Conservation (phyloP, 1,140 invertebrate genomes). For the Drosophila tani region DNA sequence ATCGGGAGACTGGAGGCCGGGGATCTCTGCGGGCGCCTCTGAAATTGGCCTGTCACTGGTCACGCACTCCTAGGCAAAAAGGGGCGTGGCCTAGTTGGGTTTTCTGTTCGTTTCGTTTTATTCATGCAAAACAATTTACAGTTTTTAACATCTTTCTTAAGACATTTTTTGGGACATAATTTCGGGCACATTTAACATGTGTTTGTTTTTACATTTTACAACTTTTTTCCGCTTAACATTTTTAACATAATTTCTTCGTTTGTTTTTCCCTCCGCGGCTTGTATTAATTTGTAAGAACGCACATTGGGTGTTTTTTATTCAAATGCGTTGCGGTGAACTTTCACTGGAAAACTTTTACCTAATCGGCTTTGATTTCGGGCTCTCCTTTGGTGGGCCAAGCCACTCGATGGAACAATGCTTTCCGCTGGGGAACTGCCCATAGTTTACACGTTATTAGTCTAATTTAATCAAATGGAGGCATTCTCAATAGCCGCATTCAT, state of each 20-base stretch:
- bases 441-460: conserved; percentile 79
- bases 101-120: conserved; percentile 18
- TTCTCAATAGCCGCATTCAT: conserved; percentile 66
- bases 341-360: conserved; percentile 63
- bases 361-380: conserved; percentile 52
- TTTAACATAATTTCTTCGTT: conserved; percentile 54
- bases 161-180: conserved; percentile 38
- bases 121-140: conserved; percentile 68
- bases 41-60: conserved; percentile 78
- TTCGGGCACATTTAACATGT: conserved; percentile 40
- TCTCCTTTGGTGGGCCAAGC: conserved; percentile 66
- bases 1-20: conserved; percentile 9
- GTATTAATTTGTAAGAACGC: conserved; percentile 78
- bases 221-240: conserved; percentile 40
- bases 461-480: conserved; percentile 79
- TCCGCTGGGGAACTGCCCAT: conserved; percentile 36
- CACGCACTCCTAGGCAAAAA: conserved; percentile 31
- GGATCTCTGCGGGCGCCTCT: conserved; percentile 66
- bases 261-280: conserved; percentile 35
- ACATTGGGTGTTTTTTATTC: conserved; percentile 63
- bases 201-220: conserved; percentile 60
- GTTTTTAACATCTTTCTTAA: conserved; percentile 62
- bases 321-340: conserved; percentile 61
- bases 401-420: conserved; percentile 24
- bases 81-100: conserved; percentile 25